A percentile compares a stretch with the other conserved stretches of the same genome.
Evolutionary conservation across 2,797 vertebrate species (phyloP).

Genomic region (Dryobates pubescens): DNA sequence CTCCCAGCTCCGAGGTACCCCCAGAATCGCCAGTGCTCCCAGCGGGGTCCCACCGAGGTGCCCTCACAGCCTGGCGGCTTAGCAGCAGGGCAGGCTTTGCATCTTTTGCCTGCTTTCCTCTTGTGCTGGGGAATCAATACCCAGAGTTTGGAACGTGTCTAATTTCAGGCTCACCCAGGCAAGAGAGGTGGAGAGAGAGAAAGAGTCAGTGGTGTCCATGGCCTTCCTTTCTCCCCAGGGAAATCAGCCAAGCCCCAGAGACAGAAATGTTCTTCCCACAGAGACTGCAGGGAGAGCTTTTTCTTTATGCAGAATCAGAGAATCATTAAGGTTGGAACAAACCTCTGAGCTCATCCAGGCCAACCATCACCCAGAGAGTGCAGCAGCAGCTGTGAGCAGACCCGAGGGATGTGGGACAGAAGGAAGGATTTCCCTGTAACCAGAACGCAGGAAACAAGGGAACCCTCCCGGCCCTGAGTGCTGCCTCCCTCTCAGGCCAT

Average conservation of each 20-base stretch:
- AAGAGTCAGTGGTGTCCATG: background rate
- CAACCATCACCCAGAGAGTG: background rate
- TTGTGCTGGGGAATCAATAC: background rate
- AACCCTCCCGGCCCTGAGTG: background rate
- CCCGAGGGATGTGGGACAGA: background rate
- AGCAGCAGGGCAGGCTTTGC: background rate
- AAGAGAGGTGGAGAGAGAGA: too few relatives aligned
- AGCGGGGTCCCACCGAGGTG: background rate
- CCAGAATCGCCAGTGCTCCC: rapidly evolving
- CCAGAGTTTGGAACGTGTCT: rapidly evolving
- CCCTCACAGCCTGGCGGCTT: background rate
- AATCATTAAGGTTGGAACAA: too few relatives aligned
- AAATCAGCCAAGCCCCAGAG: background rate
- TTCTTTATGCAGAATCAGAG: background rate
- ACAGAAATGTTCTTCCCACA: background rate
- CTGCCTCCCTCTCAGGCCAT: background rate
- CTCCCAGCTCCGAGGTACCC: background rate
- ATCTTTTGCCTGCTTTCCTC: rapidly evolving
- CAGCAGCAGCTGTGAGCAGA: background rate
- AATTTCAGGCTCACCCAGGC: background rate
- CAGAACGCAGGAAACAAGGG: background rate
- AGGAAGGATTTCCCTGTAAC: background rate
- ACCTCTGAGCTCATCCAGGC: too few relatives aligned
- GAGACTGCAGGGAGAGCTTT: background rate
- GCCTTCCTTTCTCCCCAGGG: background rate